These are phyloP conservation scores for Drosophila nr. fundita DNA, from an alignment of 2,888 invertebrate genomes.

Conservation along the genomic window DNA sequence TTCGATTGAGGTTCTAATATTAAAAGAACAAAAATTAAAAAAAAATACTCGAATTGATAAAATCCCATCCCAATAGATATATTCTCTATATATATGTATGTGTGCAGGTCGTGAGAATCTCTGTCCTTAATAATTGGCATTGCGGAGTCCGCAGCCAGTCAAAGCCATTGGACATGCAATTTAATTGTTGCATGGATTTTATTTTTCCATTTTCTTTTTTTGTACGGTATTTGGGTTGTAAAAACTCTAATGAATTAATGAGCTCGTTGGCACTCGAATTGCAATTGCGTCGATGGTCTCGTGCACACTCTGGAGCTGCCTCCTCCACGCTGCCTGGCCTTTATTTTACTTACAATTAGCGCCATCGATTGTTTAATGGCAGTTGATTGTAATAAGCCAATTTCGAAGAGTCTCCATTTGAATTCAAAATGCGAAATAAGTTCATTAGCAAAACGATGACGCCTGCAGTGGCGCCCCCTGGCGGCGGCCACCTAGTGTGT, in stretches of 20 bases:
- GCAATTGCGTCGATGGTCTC: slow-evolving; percentile 30
- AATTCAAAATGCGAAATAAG: slow-evolving; percentile 76
- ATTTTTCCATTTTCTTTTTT: slow-evolving; percentile 9
- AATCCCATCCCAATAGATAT: not conserved
- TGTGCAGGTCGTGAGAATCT: slow-evolving; percentile 9
- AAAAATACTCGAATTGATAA: not conserved
- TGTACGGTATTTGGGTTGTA: slow-evolving; percentile 35
- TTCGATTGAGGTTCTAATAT: not conserved
- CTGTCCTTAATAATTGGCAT: slow-evolving; percentile 11
- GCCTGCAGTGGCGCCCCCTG: slow-evolving; percentile 39
- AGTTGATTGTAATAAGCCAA: slow-evolving; percentile 79
- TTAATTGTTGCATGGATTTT: slow-evolving; percentile 28
- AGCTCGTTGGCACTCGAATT: slow-evolving; percentile 55
- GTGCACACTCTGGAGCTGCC: slow-evolving; percentile 24
- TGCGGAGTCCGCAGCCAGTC: not conserved
- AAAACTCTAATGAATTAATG: slow-evolving; percentile 70
- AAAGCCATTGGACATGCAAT: slow-evolving; percentile 26
- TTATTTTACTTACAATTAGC: slow-evolving; percentile 64
- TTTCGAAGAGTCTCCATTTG: slow-evolving; percentile 67
- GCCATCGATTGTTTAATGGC: slow-evolving; percentile 70
- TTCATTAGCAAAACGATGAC: slow-evolving; percentile 66
- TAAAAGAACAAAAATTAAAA: not conserved
- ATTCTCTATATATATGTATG: not conserved
- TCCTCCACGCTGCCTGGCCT: not conserved
- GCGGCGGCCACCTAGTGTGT: not conserved